Evolutionary conservation across 30 jellyfish, hydroid and myxozoan species (phyloP), one percentile per base, ranked within the genome.

Genomic region (Turritopsis dohrnii): DNA sequence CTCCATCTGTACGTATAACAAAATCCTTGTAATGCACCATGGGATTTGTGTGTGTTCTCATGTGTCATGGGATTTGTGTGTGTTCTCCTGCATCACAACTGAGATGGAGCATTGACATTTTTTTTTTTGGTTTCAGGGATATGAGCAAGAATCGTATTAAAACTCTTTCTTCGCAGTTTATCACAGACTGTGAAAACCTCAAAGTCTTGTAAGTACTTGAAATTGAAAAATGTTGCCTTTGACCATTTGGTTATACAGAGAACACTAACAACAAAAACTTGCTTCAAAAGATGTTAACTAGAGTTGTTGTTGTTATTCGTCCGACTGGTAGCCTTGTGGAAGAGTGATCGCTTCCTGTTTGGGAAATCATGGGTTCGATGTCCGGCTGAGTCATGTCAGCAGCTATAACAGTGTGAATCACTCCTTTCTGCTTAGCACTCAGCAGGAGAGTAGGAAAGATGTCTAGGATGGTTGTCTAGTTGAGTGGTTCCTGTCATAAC

Each of bases 1-100:
- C 84, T 91, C 1, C 97, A 91, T 53, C 66, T 91, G 97, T 91
- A 72, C 80, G 97, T 75, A 7, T 24, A 18, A n/a, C n/a, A n/a
- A n/a, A n/a, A n/a, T n/a, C n/a, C n/a, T n/a, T n/a, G n/a, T n/a
- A n/a, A n/a, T n/a, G n/a, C n/a, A n/a, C n/a, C n/a, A n/a, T n/a
- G n/a, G n/a, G n/a, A n/a, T n/a, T n/a, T n/a, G n/a, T n/a, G n/a
- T n/a, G n/a, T n/a, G n/a, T n/a, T n/a, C n/a, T n/a, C n/a, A n/a
- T n/a, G n/a, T n/a, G n/a, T n/a, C n/a, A n/a, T n/a, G n/a, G n/a
- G n/a, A n/a, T n/a, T n/a, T n/a, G n/a, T n/a, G n/a, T 0, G 21
- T 27, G 52, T 72, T 72, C 52, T n/a, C 19, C 52, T 72, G 0
- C 52, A 27, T 21, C 73, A 60, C 21, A 18, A 18, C 73, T n/a